Conservation (phyloP, 2,888 invertebrate genomes). For the Colletes collaris region DNA sequence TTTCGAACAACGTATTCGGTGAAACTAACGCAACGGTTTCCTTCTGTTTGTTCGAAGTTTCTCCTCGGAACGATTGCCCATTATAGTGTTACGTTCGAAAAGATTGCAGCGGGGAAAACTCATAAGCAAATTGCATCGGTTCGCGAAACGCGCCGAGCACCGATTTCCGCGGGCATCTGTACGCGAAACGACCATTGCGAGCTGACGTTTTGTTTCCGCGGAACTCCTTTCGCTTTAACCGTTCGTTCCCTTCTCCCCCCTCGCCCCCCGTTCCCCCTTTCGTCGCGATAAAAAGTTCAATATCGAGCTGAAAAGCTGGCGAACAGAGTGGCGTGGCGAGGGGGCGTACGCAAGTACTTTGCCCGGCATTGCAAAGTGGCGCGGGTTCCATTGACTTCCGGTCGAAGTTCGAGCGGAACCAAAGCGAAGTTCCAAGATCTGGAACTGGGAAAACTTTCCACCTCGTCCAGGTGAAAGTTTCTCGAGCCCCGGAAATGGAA, state of each 20-base stretch:
- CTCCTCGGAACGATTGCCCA: neutral
- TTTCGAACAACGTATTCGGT: neutral
- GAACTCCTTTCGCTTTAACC: conserved; percentile 29
- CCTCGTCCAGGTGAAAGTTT: conserved; percentile 42
- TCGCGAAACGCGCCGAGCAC: neutral
- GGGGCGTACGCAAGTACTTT: conserved; percentile 41
- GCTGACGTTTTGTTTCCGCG: conserved; percentile 43
- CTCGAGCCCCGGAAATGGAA: conserved; percentile 46
- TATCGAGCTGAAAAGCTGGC: conserved; percentile 57
- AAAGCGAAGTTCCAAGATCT: conserved; percentile 39
- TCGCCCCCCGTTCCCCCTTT: too few relatives aligned
- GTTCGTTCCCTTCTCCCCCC: conserved; percentile 6
- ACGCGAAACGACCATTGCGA: conserved; percentile 18
- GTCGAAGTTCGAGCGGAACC: conserved; percentile 46
- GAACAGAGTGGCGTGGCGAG: conserved; percentile 11
- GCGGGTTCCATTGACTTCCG: conserved; percentile 55
- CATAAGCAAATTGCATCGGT: conserved; percentile 15
- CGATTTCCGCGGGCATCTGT: conserved; percentile 6
- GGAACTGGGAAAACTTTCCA: conserved; percentile 47
- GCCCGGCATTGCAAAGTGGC: conserved; percentile 54
- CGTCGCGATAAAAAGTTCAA: conserved; percentile 67
- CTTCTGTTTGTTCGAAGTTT: neutral
- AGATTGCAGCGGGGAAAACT: neutral
- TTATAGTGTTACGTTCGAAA: neutral
- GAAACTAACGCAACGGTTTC: neutral